Percentiles rank a stretch among this genome's conserved stretches.
phyloP scores from a whole-genome alignment of 2,113 vertebrate species.

The Mesitornis unicolor region DNA sequence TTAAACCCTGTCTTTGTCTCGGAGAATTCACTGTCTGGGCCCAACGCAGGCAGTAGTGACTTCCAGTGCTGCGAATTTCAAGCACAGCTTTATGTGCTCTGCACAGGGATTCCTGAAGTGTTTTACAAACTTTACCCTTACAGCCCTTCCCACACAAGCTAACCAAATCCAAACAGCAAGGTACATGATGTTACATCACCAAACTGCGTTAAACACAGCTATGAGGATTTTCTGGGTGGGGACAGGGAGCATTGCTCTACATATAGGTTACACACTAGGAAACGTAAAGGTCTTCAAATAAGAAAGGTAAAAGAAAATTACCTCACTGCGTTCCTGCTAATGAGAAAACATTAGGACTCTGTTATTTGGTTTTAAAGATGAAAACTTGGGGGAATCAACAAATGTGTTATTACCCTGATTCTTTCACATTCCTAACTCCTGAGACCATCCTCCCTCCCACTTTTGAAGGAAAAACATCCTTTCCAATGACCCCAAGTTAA shows the following conservation, averaged over 20 bases:
- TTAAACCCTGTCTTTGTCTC: background rate
- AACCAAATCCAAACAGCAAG: background rate
- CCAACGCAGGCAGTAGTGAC: background rate
- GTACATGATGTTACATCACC: accelerated
- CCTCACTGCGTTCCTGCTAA: background rate
- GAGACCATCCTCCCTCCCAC: background rate
- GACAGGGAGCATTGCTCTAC: background rate
- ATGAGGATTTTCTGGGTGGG: background rate
- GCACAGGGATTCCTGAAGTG: background rate
- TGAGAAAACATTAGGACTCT: background rate
- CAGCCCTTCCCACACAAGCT: background rate
- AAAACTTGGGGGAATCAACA: background rate
- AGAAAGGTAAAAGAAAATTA: background rate
- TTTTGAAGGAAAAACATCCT: background rate
- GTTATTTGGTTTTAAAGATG: background rate
- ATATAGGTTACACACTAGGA: background rate
- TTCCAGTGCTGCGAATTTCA: accelerated
- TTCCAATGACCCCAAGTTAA: background rate
- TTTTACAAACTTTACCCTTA: background rate
- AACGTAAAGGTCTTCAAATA: background rate
- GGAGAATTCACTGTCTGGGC: background rate
- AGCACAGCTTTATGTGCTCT: background rate
- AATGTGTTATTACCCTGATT: background rate
- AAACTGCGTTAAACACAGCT: background rate
- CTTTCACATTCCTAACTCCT: background rate